These are phyloP conservation scores for Bombus turneri DNA, from an alignment of 1,140 invertebrate species.

Conservation along the genomic window DNA sequence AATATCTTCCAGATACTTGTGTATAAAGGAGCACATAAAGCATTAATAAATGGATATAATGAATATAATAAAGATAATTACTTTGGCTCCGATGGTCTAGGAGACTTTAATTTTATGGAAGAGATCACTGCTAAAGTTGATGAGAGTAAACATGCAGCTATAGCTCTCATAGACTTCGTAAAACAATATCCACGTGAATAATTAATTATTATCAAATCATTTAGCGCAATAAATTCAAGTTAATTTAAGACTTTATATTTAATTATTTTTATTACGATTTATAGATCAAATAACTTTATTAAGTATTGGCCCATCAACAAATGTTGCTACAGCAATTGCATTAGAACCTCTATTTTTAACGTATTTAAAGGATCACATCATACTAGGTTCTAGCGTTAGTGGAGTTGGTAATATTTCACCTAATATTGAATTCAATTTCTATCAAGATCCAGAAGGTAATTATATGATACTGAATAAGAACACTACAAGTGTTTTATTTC, in stretches of 20 bases:
- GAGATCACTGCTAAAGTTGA: slow-evolving; percentile 69
- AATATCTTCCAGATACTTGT: slow-evolving; percentile 80
- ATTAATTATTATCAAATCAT: not conserved
- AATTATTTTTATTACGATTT: slow-evolving; percentile 25
- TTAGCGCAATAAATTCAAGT: not conserved
- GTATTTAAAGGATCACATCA: slow-evolving; percentile 82
- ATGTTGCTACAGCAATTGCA: slow-evolving; percentile 84
- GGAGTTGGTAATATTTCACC: slow-evolving; percentile 82
- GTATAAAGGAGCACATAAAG: slow-evolving; percentile 76
- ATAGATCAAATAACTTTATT: slow-evolving; percentile 81
- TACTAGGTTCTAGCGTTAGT: slow-evolving; percentile 85
- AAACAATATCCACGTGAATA: slow-evolving; percentile 79
- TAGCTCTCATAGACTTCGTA: slow-evolving; percentile 76
- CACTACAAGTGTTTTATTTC: slow-evolving; percentile 74
- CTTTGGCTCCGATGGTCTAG: slow-evolving; percentile 83
- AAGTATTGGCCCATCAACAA: slow-evolving; percentile 85
- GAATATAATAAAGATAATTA: slow-evolving; percentile 40
- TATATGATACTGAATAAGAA: slow-evolving; percentile 82
- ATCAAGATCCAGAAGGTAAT: slow-evolving; percentile 85
- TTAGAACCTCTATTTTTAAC: slow-evolving; percentile 83
- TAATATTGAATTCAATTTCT: slow-evolving; percentile 87
- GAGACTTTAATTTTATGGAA: slow-evolving; percentile 79
- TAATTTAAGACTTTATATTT: not conserved
- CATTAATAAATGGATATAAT: slow-evolving; percentile 73
- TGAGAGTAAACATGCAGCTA: slow-evolving; percentile 77